Conservation (phyloP, 2,113 vertebrate species). For the Camelus bactrianus region DNA sequence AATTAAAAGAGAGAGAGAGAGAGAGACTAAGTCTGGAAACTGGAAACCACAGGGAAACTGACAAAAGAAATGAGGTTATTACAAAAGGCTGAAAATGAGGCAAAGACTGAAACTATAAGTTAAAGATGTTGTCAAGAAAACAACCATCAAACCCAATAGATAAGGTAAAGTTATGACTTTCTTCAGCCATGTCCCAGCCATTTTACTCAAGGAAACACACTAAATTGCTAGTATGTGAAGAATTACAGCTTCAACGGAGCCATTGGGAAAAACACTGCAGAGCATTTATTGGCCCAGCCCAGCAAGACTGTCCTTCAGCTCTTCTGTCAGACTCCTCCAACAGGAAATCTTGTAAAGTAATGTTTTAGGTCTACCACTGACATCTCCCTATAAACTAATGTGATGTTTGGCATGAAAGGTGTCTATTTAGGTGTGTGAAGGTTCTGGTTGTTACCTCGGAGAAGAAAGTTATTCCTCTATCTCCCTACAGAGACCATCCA, state of each 20-base stretch:
- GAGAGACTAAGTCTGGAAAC: slow-evolving; percentile 64
- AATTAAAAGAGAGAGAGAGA: background rate
- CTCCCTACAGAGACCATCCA: slow-evolving; percentile 81
- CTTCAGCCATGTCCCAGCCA: background rate
- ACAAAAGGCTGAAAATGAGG: background rate
- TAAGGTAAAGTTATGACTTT: background rate
- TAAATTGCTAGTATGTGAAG: slow-evolving; percentile 39
- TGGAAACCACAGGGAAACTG: slow-evolving; percentile 61
- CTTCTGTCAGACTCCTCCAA: slow-evolving; percentile 54
- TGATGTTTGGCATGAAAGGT: slow-evolving; percentile 81
- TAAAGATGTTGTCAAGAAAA: slow-evolving; percentile 17
- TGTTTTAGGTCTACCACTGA: slow-evolving; percentile 69
- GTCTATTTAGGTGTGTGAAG: slow-evolving; percentile 87
- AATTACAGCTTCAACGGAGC: slow-evolving; percentile 9
- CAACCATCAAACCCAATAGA: background rate
- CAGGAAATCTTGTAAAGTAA: slow-evolving; percentile 63
- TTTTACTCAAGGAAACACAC: slow-evolving; percentile 64
- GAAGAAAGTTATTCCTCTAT: slow-evolving; percentile 75
- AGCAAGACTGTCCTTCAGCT: slow-evolving; percentile 28
- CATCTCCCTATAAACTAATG: slow-evolving; percentile 75
- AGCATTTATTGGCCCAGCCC: slow-evolving; percentile 4
- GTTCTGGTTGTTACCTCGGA: slow-evolving; percentile 83
- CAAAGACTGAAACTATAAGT: slow-evolving; percentile 12
- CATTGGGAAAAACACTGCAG: background rate
- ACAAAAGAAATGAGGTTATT: slow-evolving; percentile 1